Percentiles rank a stretch among this genome's conserved stretches.
Conservation (phyloP, 2,113 vertebrate genomes). For the Rhagologus leucostigma region DNA sequence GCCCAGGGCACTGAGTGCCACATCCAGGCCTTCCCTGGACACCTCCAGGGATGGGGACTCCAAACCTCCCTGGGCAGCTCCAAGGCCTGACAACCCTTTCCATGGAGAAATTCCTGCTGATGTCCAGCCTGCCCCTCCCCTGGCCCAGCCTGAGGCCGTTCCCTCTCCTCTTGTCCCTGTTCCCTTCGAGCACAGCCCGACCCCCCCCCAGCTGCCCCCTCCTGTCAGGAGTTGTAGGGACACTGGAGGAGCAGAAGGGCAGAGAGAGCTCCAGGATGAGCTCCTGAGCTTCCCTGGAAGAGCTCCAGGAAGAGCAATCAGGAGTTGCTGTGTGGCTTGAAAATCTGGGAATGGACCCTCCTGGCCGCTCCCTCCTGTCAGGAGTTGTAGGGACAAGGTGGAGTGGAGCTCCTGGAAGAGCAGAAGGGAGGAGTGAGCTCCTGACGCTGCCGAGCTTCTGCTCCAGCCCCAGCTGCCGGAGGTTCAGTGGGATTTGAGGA, state of each 20-base stretch:
- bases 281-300: no score
- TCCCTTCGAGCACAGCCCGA: not conserved
- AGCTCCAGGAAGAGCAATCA: not conserved
- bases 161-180: not conserved
- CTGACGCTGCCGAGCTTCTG: not conserved
- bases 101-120: fast-evolving
- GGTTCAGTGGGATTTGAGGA: not conserved
- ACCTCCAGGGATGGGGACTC: not conserved
- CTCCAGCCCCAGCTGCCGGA: not conserved
- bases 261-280: no score
- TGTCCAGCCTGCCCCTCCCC: not conserved
- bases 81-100: not conserved
- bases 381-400: not conserved
- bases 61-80: not conserved
- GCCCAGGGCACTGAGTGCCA: not conserved
- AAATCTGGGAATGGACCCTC: not conserved
- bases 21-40: fast-evolving
- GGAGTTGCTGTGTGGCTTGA: not conserved
- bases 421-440: not conserved
- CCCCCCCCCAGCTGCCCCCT: no score
- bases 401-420: not conserved
- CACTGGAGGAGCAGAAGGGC: no score
- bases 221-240: not conserved
- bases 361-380: no score
- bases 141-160: not conserved